These are phyloP conservation scores for Paramacrobiotus metropolitanus DNA, from an alignment of 1,140 invertebrate species.

Conservation along the genomic window DNA sequence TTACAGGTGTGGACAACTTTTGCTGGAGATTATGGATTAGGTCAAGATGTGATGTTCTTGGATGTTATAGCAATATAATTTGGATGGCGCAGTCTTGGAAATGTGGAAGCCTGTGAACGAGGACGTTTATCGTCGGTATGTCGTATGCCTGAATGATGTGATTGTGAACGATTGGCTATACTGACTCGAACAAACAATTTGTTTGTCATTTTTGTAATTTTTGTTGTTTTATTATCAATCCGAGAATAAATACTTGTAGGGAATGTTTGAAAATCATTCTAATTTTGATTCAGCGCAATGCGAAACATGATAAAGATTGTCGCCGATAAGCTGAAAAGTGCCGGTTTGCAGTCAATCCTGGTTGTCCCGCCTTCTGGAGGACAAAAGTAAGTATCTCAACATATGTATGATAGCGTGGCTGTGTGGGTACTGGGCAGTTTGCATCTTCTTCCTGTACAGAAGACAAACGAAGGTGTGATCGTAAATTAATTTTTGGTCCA, in stretches of 20 bases:
- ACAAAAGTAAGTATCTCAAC: neutral
- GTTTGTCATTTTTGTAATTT: neutral
- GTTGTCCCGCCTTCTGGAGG: neutral
- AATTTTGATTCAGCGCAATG: neutral
- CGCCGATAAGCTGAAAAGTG: neutral
- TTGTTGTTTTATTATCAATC: neutral
- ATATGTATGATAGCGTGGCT: neutral
- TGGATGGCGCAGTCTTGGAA: slow-evolving; percentile 1
- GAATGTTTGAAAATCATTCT: neutral
- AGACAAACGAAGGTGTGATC: no score
- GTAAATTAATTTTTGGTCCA: no score
- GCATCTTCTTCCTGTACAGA: no score
- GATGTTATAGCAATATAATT: neutral
- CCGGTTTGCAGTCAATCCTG: neutral
- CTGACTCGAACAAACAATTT: neutral
- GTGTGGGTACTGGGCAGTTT: neutral
- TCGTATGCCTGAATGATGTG: no score
- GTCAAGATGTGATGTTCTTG: no score
- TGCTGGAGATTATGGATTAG: no score
- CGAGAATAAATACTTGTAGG: neutral
- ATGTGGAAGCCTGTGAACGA: neutral
- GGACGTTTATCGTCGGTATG: neutral
- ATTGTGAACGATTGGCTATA: no score
- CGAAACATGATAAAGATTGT: neutral
- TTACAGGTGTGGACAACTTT: no score